Evolutionary conservation across 2,888 invertebrate species (phyloP).

Genomic region (Phasia obesa): DNA sequence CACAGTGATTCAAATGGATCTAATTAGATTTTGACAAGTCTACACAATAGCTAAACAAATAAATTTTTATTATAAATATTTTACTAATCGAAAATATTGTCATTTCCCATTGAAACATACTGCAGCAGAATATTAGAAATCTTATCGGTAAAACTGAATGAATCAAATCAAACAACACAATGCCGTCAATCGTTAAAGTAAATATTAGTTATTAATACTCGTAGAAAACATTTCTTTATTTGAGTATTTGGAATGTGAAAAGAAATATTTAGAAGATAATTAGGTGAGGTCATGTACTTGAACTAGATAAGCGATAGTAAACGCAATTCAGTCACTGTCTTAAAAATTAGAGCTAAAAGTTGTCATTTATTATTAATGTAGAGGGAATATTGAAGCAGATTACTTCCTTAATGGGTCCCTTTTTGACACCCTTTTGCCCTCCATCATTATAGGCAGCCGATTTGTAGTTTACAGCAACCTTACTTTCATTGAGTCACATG

Average conservation of each 20-base stretch:
- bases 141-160: constrained; percentile 69
- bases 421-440: too few species aligned
- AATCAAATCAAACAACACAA: constrained; percentile 34
- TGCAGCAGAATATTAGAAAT: constrained; percentile 42
- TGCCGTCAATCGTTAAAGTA: constrained; percentile 44
- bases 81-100: constrained; percentile 68
- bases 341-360: too few species aligned
- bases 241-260: constrained; percentile 24
- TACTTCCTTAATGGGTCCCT: too few species aligned
- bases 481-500: too few species aligned
- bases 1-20: constrained; percentile 57
- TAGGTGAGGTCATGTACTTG: constrained; percentile 38
- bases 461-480: too few species aligned
- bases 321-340: too few species aligned
- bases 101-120: constrained; percentile 26
- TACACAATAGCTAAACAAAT: constrained; percentile 78
- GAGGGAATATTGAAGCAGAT: too few species aligned
- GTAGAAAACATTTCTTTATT: constrained; percentile 12
- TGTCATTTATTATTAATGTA: too few species aligned
- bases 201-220: constrained; percentile 21
- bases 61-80: constrained; percentile 68
- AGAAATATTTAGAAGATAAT: constrained; percentile 17
- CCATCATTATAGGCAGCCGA: too few species aligned
- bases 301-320: constrained; percentile 11
- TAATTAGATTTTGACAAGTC: constrained; percentile 75